Evolutionary conservation across 2,113 vertebrate genomes (phyloP).

Genomic region (Triplophysa rosa): DNA sequence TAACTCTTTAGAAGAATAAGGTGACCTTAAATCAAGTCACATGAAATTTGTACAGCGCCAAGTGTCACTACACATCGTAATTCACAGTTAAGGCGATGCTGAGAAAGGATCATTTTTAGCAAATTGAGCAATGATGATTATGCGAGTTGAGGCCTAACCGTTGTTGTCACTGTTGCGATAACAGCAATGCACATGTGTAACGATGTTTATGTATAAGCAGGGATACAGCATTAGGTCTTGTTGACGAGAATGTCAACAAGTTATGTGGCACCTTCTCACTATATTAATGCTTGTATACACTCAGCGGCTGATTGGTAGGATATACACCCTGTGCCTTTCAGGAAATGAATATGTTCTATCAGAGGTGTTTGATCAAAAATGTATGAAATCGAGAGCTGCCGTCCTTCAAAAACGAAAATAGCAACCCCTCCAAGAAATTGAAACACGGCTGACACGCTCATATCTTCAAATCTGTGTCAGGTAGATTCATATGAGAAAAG

Average conservation of each 20-base stretch:
- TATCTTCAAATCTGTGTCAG: neutral
- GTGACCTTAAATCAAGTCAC: neutral
- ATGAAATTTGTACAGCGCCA: neutral
- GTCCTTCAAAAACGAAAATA: slow-evolving; percentile 47
- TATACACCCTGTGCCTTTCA: slow-evolving; percentile 1
- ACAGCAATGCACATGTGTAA: neutral
- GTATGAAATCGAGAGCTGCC: slow-evolving; percentile 50
- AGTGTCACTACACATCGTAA: neutral
- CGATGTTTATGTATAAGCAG: neutral
- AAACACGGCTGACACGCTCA: slow-evolving; percentile 17
- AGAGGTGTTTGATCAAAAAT: slow-evolving; percentile 54
- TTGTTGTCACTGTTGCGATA: neutral
- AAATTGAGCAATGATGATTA: neutral
- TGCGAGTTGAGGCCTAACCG: neutral
- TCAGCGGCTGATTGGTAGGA: slow-evolving; percentile 4
- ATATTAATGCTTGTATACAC: neutral
- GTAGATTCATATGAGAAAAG: slow-evolving; percentile 28
- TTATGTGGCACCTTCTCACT: neutral
- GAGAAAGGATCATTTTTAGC: neutral
- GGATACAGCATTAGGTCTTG: slow-evolving; percentile 14
- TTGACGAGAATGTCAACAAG: slow-evolving; percentile 13
- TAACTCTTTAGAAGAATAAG: neutral
- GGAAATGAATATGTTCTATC: slow-evolving; percentile 44
- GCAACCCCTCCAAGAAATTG: neutral
- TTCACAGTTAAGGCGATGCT: neutral